These are phyloP conservation scores for Acleris cristana DNA, from an alignment of 2,888 invertebrate genomes.

Conservation along the genomic window DNA sequence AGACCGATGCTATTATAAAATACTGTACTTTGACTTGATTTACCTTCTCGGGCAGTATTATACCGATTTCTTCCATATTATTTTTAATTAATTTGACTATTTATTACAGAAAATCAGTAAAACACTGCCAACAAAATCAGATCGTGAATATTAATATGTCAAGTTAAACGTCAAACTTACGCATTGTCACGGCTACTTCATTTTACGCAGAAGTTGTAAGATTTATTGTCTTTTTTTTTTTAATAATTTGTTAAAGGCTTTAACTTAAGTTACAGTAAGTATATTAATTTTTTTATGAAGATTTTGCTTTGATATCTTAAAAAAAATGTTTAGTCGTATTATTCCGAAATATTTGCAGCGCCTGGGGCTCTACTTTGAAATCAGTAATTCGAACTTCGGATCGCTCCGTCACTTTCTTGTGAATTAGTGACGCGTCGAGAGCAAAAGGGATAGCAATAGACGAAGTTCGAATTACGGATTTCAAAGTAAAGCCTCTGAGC, in stretches of 20 bases:
- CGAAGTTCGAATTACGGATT: too few species aligned
- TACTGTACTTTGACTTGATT: slow-evolving; percentile 38
- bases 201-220: slow-evolving; percentile 23
- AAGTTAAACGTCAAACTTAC: slow-evolving; percentile 46
- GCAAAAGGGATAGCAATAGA: too few species aligned
- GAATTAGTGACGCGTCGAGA: too few species aligned
- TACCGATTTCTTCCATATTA: slow-evolving; percentile 92
- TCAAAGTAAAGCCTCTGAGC: too few species aligned
- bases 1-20: neutral
- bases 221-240: neutral
- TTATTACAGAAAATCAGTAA: slow-evolving; percentile 28
- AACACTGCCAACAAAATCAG: slow-evolving; percentile 27
- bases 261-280: too few species aligned
- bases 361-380: too few species aligned
- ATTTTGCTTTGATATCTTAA: too few species aligned
- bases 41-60: slow-evolving; percentile 92
- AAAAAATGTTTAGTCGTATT: too few species aligned
- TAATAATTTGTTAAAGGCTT: neutral
- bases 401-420: too few species aligned
- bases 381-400: too few species aligned
- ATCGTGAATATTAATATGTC: slow-evolving; percentile 37
- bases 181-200: slow-evolving; percentile 55
- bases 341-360: too few species aligned
- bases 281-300: too few species aligned
- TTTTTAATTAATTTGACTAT: slow-evolving; percentile 30